Evolutionary conservation across 2,797 vertebrate genomes (phyloP).

Genomic region (Coendou prehensilis): DNA sequence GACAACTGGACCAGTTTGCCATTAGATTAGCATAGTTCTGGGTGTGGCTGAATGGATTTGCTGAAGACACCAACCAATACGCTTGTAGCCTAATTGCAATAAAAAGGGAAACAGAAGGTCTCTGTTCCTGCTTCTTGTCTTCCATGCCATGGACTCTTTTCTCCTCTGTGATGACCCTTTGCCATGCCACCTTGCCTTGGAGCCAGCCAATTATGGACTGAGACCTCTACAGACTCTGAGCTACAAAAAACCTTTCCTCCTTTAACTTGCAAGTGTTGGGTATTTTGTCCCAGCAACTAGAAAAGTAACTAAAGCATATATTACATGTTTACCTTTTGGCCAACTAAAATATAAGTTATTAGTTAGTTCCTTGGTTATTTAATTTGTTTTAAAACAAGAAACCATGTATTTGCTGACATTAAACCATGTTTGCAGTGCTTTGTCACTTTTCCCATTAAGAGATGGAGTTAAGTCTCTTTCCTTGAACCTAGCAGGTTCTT

Average conservation of each 20-base stretch:
- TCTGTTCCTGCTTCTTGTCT: neutral
- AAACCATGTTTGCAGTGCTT: neutral
- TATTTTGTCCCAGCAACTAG: neutral
- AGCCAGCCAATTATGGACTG: neutral
- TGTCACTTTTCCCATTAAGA: neutral
- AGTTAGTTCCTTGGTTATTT: neutral
- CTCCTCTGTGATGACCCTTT: neutral
- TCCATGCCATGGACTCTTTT: neutral
- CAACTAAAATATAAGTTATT: neutral
- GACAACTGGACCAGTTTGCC: neutral
- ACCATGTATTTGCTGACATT: neutral
- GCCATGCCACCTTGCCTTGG: neutral
- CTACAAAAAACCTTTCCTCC: neutral
- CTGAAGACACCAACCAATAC: neutral
- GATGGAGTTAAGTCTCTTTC: neutral
- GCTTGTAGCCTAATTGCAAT: neutral
- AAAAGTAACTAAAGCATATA: neutral
- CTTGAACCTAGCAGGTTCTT: neutral
- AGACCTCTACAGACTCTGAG: neutral
- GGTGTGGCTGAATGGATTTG: neutral
- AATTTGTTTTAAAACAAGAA: conserved; percentile 5
- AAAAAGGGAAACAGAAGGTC: neutral
- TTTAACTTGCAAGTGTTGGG: neutral
- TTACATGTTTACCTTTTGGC: neutral
- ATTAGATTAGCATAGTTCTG: neutral